Evolutionary conservation across 2,888 invertebrate species (phyloP).

Genomic region (Tromatobia lineatoria): DNA sequence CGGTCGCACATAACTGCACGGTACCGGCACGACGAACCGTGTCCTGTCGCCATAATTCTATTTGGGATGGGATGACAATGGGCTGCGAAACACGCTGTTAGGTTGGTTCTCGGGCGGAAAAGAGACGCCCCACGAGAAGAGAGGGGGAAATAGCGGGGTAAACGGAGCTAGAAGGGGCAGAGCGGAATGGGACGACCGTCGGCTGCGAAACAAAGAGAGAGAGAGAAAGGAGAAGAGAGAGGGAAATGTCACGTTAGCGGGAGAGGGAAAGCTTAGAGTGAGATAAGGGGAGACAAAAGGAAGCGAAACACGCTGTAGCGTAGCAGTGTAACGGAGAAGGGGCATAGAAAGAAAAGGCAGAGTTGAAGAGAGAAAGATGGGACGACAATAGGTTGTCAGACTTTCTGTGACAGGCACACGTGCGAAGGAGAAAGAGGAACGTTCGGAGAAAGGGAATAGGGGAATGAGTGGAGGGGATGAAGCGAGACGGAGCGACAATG

Average conservation of each 20-base stretch:
- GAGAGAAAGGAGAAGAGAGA: not conserved
- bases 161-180: not conserved
- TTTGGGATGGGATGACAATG: not conserved
- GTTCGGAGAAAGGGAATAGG: not conserved
- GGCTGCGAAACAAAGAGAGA: not conserved
- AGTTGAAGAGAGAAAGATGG: not conserved
- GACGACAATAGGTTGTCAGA: not conserved
- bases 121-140: not conserved
- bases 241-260: not conserved
- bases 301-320: not conserved
- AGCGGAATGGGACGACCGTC: constrained; percentile 1
- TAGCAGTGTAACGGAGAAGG: not conserved
- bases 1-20: too few relatives aligned
- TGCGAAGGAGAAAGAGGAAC: not conserved
- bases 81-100: not conserved
- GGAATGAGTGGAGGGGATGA: not conserved
- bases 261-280: not conserved
- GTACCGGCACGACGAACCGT: too few relatives aligned
- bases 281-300: not conserved
- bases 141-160: not conserved
- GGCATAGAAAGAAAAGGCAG: not conserved
- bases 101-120: too few relatives aligned
- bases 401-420: not conserved
- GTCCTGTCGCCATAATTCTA: too few relatives aligned
- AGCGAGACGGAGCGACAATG: not conserved